A percentile compares a stretch with the other conserved stretches of the same genome.
Conservation (phyloP, 2,113 vertebrate genomes). For the Scalopus aquaticus region DNA sequence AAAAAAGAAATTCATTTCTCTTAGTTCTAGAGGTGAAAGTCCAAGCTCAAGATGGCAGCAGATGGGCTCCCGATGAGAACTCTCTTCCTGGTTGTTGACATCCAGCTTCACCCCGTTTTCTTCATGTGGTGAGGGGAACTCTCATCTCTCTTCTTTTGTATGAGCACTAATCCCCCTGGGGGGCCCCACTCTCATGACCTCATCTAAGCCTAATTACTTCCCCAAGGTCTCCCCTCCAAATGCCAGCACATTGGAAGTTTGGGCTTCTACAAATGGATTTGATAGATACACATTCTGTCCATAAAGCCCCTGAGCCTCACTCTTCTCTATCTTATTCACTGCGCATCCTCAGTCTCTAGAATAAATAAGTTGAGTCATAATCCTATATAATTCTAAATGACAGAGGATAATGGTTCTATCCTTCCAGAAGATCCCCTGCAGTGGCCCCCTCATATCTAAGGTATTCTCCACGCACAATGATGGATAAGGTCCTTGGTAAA, state of each 20-base stretch:
- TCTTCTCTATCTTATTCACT: not conserved
- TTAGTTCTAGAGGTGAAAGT: no score
- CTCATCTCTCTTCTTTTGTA: not conserved
- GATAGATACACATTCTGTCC: not conserved
- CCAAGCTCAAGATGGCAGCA: not conserved
- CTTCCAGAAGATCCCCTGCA: conserved; percentile 12
- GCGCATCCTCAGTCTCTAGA: not conserved
- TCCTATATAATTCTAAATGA: not conserved
- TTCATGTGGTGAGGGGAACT: not conserved
- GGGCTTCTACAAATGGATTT: not conserved
- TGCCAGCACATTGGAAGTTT: not conserved
- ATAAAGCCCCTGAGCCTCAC: not conserved
- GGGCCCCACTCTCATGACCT: not conserved
- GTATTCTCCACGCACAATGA: not conserved
- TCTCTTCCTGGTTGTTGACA: not conserved
- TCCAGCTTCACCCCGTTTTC: not conserved
- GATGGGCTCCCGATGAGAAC: not conserved
- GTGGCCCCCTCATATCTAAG: not conserved
- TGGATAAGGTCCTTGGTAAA: not conserved
- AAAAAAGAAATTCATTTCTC: no score
- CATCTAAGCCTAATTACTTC: not conserved
- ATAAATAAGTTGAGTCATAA: not conserved
- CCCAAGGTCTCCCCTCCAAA: not conserved
- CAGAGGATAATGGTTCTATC: not conserved
- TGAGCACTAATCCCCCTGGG: not conserved